Base-by-base conservation (phyloP, 2,113 vertebrate genomes). In the Burhinus bistriatus region DNA sequence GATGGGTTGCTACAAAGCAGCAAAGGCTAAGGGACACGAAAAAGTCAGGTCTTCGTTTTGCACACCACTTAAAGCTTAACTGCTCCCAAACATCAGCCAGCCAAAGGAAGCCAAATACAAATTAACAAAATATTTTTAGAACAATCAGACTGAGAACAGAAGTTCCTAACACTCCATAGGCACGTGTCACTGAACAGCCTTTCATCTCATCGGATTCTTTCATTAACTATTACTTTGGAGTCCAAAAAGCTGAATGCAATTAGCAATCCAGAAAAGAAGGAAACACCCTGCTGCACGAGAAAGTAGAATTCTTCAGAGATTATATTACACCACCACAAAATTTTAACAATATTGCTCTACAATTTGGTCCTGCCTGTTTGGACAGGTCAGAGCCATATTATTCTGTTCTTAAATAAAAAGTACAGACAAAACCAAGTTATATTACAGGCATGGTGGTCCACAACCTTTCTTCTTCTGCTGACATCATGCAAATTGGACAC, bases 401-500 rank as follows among this genome's bases (percentile, higher is more conserved):
- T 5, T 55, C 58, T 80, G 42, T 12, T 69, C 20, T 72, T 18
- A 40, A 55, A 72, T 1, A 42, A 34, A 26, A 47, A 58, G 36
- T 1, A 36, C 64, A 75, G 69, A 19, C 8, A 55, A 71, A 66
- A 5, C 9, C 57, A 64, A 51, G 25, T 22, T 8, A 14, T 7
- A 1, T 2, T 22, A 26, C 29, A 66, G 69, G 17, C 59, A 34
- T 1, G 15, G 57, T 32, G 32, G 68, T 65, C 49, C 9, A 1
- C 86, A 73, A 18, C 4, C 34, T 25, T 30, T 11, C 6, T 0
- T 23, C 42, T 54, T 19, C 49, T 1, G 0, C 17, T 4, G n/a
- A 18, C 57, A 21, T 16, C 4, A n/a, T 3, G 7, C 40, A 55
- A 19, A 19, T 0, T 20, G n/a, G 59, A 49, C 30, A 4, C 21